Percentiles rank a stretch among this genome's conserved stretches.
Evolutionary conservation across 92 coral and sea anemone genomes (phyloP).

Genomic region (Zoanthus gigantus): DNA sequence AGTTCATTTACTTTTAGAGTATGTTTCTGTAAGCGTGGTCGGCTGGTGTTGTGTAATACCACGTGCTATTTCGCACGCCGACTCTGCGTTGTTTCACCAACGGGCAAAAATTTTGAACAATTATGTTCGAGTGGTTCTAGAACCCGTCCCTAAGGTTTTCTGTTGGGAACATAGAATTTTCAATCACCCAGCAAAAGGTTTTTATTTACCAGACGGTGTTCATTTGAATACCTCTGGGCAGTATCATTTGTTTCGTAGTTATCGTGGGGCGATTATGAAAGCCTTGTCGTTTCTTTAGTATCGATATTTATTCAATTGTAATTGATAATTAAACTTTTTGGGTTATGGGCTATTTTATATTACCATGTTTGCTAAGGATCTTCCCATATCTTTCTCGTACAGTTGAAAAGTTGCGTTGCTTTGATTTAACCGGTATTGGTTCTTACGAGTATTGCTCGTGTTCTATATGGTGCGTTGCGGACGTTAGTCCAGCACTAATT

Average conservation of each 20-base stretch:
- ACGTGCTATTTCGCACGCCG: neutral
- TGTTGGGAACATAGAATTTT: neutral
- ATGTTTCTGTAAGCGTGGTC: neutral
- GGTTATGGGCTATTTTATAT: neutral
- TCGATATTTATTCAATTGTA: neutral
- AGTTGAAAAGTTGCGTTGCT: too few species aligned
- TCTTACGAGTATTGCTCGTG: too few species aligned
- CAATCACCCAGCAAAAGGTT: neutral
- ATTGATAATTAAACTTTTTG: neutral
- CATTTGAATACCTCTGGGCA: neutral
- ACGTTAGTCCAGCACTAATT: neutral
- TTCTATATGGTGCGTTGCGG: neutral
- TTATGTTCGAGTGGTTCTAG: neutral
- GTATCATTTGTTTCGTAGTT: neutral
- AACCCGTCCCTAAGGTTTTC: neutral
- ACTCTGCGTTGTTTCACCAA: neutral
- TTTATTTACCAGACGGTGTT: neutral
- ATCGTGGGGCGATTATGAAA: neutral
- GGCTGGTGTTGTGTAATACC: constrained; percentile 3
- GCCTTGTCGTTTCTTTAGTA: neutral
- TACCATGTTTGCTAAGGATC: too few species aligned
- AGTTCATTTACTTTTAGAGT: neutral
- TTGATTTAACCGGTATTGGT: too few species aligned
- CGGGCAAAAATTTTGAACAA: constrained; percentile 6
- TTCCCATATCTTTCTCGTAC: too few species aligned